Evolutionary conservation across 2,113 vertebrate genomes (phyloP).

Genomic region (Boulengeromyrus knoepffleri): DNA sequence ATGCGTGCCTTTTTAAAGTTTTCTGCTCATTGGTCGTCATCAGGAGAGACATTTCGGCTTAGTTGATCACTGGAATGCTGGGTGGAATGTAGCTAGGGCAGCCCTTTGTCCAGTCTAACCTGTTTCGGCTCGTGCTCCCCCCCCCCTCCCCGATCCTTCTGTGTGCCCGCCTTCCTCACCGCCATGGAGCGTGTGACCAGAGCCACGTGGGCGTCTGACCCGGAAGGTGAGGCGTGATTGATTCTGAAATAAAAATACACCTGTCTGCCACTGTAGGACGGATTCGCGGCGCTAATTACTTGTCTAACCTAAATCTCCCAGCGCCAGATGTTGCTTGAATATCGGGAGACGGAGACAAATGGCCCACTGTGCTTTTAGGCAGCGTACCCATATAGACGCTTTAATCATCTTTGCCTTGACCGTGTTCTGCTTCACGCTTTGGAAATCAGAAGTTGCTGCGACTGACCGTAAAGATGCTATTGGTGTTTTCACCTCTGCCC

Average conservation of each 20-base stretch:
- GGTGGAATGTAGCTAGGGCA: background rate
- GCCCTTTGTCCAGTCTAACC: background rate
- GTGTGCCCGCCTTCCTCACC: background rate
- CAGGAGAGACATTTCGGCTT: constrained; percentile 44
- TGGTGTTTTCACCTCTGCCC: constrained; percentile 28
- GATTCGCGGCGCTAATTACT: constrained; percentile 72
- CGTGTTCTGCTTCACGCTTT: constrained; percentile 60
- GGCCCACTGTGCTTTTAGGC: constrained; percentile 51
- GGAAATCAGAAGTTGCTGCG: constrained; percentile 50
- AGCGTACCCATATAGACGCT: constrained; percentile 62
- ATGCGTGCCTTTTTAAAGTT: background rate
- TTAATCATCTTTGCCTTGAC: constrained; percentile 77
- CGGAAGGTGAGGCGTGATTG: constrained; percentile 62
- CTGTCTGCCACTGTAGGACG: constrained; percentile 65
- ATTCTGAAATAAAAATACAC: constrained; percentile 71
- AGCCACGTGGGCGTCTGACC: constrained; percentile 41
- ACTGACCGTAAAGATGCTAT: constrained; percentile 61
- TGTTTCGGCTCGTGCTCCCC: background rate
- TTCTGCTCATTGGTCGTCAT: background rate
- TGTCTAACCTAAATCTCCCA: constrained; percentile 73
- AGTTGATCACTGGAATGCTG: constrained; percentile 31
- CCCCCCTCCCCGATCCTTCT: background rate
- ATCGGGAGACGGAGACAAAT: constrained; percentile 68
- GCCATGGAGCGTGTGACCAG: background rate
- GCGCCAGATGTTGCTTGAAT: constrained; percentile 74